Conservation (phyloP, 2,797 vertebrate species). For the Enteromius mattozi region DNA sequence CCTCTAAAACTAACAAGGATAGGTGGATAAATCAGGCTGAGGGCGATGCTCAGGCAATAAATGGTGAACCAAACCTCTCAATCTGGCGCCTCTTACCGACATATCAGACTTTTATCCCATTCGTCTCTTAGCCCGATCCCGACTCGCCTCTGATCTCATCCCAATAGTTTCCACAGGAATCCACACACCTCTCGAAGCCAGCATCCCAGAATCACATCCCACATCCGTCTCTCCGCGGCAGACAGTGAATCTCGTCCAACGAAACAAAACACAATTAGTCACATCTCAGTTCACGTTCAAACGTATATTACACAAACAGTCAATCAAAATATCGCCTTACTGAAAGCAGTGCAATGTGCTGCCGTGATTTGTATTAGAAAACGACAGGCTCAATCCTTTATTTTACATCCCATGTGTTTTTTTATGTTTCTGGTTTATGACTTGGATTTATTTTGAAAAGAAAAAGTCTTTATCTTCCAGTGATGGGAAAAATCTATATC, state of each 20-base stretch:
- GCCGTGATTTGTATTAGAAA: constrained; percentile 9
- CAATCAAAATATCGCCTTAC: constrained; percentile 24
- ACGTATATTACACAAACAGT: constrained; percentile 22
- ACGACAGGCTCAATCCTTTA: constrained; percentile 5
- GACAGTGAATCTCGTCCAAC: constrained; percentile 58
- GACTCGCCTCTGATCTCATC: constrained; percentile 58
- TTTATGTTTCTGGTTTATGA: not conserved
- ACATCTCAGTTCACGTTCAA: constrained; percentile 36
- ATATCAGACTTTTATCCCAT: constrained; percentile 62
- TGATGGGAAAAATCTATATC: constrained; percentile 30
- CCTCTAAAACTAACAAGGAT: constrained; percentile 65
- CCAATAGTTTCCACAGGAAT: constrained; percentile 68
- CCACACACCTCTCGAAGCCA: constrained; percentile 47
- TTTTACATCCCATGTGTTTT: not conserved
- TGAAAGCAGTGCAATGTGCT: constrained; percentile 4
- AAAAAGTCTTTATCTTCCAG: constrained; percentile 35
- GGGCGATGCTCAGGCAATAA: constrained; percentile 15
- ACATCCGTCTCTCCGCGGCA: constrained; percentile 22
- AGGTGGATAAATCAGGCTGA: constrained; percentile 19
- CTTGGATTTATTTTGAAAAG: constrained; percentile 39
- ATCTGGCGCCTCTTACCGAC: constrained; percentile 47
- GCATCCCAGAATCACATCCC: constrained; percentile 30
- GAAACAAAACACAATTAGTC: constrained; percentile 61
- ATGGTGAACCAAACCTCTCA: constrained; percentile 22
- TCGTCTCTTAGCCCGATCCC: constrained; percentile 64